Percentiles rank a stretch among this genome's conserved stretches.
These are phyloP conservation scores for Nansenia antarctica DNA, from an alignment of 2,113 vertebrate genomes.

Conservation along the genomic window DNA sequence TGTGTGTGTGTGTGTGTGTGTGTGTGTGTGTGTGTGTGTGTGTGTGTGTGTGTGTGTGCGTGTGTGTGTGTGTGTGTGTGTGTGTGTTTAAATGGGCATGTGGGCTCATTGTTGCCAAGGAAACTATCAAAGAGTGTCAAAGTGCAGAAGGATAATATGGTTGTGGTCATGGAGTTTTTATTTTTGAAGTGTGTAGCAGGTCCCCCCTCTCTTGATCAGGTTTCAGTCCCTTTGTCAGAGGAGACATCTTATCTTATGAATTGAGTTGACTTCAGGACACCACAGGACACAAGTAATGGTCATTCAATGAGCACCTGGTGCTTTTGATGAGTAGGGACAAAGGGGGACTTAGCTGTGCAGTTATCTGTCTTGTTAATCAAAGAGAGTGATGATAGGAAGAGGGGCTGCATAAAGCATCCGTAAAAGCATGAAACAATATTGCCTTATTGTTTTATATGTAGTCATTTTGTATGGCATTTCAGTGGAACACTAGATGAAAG, in stretches of 20 bases:
- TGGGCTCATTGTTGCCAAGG: background rate
- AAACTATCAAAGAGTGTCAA: conserved; percentile 2
- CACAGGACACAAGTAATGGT: background rate
- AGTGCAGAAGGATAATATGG: background rate
- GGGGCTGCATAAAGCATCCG: background rate
- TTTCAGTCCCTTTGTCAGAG: conserved; percentile 18
- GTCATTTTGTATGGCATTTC: too few relatives aligned
- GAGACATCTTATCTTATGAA: conserved; percentile 8
- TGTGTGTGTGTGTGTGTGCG: background rate
- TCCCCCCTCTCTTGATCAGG: conserved; percentile 5
- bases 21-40: background rate
- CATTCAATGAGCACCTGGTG: conserved; percentile 15
- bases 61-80: background rate
- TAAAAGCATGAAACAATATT: background rate
- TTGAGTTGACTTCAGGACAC: conserved; percentile 7
- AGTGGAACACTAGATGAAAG: too few relatives aligned
- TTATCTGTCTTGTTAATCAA: background rate
- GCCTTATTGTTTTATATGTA: too few relatives aligned
- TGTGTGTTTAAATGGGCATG: background rate
- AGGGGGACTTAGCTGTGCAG: background rate
- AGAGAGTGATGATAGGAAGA: background rate
- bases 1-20: background rate
- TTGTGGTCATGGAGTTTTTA: background rate
- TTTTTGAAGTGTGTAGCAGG: background rate
- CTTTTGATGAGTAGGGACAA: background rate